Percentiles rank a stretch among this genome's conserved stretches.
These are phyloP conservation scores for Aethes cnicana DNA, from an alignment of 2,888 invertebrate species.

Conservation along the genomic window DNA sequence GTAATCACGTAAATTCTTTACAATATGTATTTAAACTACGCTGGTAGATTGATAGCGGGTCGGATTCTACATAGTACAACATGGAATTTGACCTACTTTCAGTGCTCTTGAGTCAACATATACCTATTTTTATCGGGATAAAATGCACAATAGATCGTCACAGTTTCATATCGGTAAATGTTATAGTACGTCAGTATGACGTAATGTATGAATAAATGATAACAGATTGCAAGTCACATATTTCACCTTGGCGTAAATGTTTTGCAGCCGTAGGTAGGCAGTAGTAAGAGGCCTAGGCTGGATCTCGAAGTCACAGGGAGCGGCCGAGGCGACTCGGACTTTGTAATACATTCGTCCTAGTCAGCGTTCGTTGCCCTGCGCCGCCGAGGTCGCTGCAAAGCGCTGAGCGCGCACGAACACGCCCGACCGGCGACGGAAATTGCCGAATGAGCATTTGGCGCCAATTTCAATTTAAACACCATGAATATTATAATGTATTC, in stretches of 20 bases:
- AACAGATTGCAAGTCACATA: constrained; percentile 43
- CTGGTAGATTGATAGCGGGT: too few relatives aligned
- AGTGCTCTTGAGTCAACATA: too few relatives aligned
- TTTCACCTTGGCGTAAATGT: constrained; percentile 74
- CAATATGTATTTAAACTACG: too few relatives aligned
- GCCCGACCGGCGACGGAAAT: constrained; percentile 62
- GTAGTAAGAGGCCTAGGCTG: constrained; percentile 77
- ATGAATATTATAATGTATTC: too few relatives aligned
- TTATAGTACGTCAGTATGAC: not conserved
- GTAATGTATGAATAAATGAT: constrained; percentile 36
- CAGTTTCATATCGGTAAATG: not conserved
- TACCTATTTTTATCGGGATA: too few relatives aligned
- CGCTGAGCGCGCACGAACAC: constrained; percentile 47
- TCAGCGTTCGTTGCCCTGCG: constrained; percentile 78
- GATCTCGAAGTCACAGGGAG: constrained; percentile 78
- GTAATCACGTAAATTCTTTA: too few relatives aligned
- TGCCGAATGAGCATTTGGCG: constrained; percentile 51
- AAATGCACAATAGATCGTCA: not conserved
- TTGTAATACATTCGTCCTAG: constrained; percentile 81
- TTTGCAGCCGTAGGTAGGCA: constrained; percentile 58
- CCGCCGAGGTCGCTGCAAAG: constrained; percentile 66
- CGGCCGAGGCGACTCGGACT: constrained; percentile 75
- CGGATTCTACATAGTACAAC: too few relatives aligned
- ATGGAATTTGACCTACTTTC: too few relatives aligned
- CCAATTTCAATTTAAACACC: constrained; percentile 44